Evolutionary conservation across 2,888 invertebrate species (phyloP), one percentile per base, ranked within the genome.

Genomic region (Lasius fuliginosus): DNA sequence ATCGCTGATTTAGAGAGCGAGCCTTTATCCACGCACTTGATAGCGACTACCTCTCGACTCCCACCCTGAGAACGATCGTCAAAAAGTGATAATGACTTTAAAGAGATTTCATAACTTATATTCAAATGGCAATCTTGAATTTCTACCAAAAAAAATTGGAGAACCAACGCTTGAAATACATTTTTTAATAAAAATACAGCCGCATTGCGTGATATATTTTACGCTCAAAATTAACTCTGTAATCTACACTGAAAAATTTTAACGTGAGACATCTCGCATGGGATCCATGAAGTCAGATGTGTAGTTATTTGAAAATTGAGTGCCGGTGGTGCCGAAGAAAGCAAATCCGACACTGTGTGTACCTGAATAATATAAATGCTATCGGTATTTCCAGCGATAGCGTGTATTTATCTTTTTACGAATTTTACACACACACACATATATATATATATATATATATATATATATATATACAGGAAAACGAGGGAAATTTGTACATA

Each of bases 21-120:
- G 1, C 96, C 96, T 94, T 97, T 97, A 92, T 97, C 96, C 67
- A 98, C 97, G 92, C 98, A 98, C 95, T 98, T 98, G 69, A 98
- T 96, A 0, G 98, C 98, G 71, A 98, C 97, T 67, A 96, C 96
- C 75, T 97, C 96, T 53, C 96, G 95, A 1, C 95, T 96, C 56
- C 96, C 96, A 83, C 96, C 95, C 96, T 96, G 93, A 62, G 91
- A 92, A 90, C 79, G 75, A 88, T 84, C 75, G 85, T 89, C 79
- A 84, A 86, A 87, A 23, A 53, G 6, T 9, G 30, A 40, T 76
- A 69, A 64, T 36, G 30, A 53, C 1, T 76, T 11, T 36, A 36
- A 0, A 27, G 11, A 36, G 30, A 33, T 36, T 62, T 33, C 5
- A 6, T 3, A 3, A 64, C 5, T 49, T 30, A 1, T 3, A 62